Conservation (phyloP, 2,113 vertebrate species). For the Kryptolebias marmoratus region DNA sequence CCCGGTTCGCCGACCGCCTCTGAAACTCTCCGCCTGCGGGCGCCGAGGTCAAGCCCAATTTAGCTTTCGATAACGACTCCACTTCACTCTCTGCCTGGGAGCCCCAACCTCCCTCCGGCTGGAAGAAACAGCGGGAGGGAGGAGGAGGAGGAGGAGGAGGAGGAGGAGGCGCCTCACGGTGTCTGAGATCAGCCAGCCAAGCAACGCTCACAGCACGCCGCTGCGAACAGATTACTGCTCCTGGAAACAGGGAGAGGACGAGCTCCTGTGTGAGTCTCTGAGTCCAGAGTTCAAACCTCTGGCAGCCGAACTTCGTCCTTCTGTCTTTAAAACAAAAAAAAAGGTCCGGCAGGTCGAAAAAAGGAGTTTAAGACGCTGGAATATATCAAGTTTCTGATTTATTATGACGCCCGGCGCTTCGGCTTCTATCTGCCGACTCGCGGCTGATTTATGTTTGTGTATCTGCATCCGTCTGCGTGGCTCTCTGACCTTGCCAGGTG, state of each 20-base stretch:
- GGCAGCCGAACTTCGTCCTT: slow-evolving; percentile 10
- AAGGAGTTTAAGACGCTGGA: background rate
- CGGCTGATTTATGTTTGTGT: background rate
- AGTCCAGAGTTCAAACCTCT: slow-evolving; percentile 1
- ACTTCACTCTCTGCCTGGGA: slow-evolving; percentile 32
- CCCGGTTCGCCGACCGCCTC: slow-evolving; percentile 33
- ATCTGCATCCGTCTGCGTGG: background rate
- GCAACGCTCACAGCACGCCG: slow-evolving; percentile 10
- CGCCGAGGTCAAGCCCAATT: slow-evolving; percentile 59
- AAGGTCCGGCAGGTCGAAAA: background rate
- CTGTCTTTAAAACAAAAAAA: background rate
- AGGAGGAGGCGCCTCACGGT: slow-evolving; percentile 7
- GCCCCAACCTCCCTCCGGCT: slow-evolving; percentile 35
- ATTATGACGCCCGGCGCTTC: background rate
- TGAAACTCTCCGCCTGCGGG: slow-evolving; percentile 40
- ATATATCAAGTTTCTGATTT: background rate
- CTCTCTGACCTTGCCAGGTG: slow-evolving; percentile 3
- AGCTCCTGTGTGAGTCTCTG: slow-evolving; percentile 7
- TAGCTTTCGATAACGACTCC: slow-evolving; percentile 61
- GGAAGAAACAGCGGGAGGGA: slow-evolving; percentile 16
- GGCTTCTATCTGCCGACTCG: background rate
- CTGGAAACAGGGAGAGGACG: slow-evolving; percentile 4
- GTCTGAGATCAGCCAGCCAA: slow-evolving; percentile 26
- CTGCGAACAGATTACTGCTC: slow-evolving; percentile 7
- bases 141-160: too few species aligned